Percentiles rank a stretch among this genome's conserved stretches.
Conservation (phyloP, 2,888 invertebrate genomes). For the Trichacis sp. region DNA sequence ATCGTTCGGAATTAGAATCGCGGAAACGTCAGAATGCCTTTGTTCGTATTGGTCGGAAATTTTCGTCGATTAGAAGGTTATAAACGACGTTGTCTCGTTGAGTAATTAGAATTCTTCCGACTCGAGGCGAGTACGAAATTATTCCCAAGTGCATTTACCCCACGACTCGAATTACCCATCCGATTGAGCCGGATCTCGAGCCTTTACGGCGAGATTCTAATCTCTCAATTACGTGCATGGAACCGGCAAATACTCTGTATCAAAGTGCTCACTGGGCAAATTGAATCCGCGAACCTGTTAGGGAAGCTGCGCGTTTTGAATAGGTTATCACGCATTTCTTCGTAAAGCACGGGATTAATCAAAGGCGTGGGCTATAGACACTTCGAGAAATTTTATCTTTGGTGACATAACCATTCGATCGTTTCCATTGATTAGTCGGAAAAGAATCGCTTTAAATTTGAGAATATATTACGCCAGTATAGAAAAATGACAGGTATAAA, state of each 20-base stretch:
- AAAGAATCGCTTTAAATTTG: too few species aligned
- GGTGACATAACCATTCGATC: neutral
- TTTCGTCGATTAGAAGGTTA: too few species aligned
- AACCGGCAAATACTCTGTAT: slow-evolving; percentile 42
- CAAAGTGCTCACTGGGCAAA: slow-evolving; percentile 45
- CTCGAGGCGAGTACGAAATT: neutral
- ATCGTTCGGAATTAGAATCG: neutral
- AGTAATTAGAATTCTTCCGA: neutral
- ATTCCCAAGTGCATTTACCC: slow-evolving; percentile 2
- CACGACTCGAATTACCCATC: slow-evolving; percentile 34
- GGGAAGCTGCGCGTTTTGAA: slow-evolving; percentile 29
- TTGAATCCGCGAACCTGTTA: slow-evolving; percentile 40
- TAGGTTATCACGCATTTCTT: slow-evolving; percentile 8
- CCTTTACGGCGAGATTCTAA: slow-evolving; percentile 47
- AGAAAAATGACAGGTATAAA: too few species aligned
- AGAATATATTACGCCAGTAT: neutral
- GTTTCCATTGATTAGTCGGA: neutral
- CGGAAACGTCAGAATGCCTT: neutral
- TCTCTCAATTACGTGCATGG: slow-evolving; percentile 50
- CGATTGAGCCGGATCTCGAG: slow-evolving; percentile 36
- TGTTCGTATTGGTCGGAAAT: too few species aligned
- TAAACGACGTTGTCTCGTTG: neutral
- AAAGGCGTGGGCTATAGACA: neutral
- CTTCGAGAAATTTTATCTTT: neutral
- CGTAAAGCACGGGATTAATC: neutral